Base-by-base conservation (phyloP, 2,888 invertebrate genomes). In the Tetranychus piercei region DNA sequence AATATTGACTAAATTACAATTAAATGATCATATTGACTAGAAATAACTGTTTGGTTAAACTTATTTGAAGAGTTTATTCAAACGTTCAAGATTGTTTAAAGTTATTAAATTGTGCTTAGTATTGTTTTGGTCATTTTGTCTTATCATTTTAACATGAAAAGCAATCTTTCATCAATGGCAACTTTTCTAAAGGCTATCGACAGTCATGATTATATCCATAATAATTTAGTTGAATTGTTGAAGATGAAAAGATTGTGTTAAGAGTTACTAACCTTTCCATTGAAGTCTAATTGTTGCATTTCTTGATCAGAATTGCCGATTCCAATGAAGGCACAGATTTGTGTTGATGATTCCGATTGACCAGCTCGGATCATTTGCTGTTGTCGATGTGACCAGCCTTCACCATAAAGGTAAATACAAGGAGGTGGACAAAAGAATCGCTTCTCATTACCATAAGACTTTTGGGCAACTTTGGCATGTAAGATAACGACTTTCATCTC, bases 371-470 rank as follows among this genome's bases (percentile, higher is more conserved):
- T 82, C 90, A 95, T 91, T 81, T 94, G 91, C 82, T 95, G 94
- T 80, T 93, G 91, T 77, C 95, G 88, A 84, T 92, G 87, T 81
- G 94, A 87, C 99, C 99, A 99, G 18, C 97, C 99, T 80, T 92
- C 94, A n/a, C 97, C 97, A 81, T 92, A 91, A 78, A 99, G 85
- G 83, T 99, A 99, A 81, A 99, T 95, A 83, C 97, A 99, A 0
- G 99, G 99, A 1, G 99, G 99, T 0, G 99, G 99, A 80, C 97
- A 99, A 85, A 99, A 99, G 85, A 99, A 99, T 84, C 99, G 87
- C 84, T 99, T 99, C 82, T 99, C 99, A 83, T 97, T 99, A 78
- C 99, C 99, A 82, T 99, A 99, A 0, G 96, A 97, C 82, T 99
- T 99, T 84, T 99, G 99, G 55, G 99, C 99, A 73, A 99, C 99